These are phyloP conservation scores for Ageneiosus marmoratus DNA, from an alignment of 2,113 vertebrate species.

Conservation along the genomic window DNA sequence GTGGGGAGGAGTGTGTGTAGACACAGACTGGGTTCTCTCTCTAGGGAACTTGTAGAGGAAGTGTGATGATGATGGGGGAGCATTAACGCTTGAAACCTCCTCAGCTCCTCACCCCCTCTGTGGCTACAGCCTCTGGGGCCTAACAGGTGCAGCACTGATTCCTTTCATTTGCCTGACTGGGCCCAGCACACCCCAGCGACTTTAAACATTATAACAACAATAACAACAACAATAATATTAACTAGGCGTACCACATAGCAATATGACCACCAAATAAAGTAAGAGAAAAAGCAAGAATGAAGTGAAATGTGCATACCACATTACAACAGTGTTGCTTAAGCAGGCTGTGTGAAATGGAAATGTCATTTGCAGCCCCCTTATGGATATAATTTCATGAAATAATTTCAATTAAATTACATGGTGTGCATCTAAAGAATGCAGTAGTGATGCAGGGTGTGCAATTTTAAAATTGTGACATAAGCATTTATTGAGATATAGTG, in stretches of 20 bases:
- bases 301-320: no score
- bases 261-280: background rate
- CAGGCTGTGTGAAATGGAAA: no score
- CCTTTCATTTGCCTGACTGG: conserved; percentile 61
- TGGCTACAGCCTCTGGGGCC: conserved; percentile 56
- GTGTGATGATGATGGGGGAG: conserved; percentile 45
- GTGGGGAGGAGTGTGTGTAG: conserved; percentile 39
- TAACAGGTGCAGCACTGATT: conserved; percentile 73
- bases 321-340: no score
- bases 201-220: background rate
- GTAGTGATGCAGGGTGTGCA: no score
- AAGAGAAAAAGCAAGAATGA: no score
- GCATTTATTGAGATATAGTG: no score
- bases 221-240: background rate
- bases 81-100: conserved; percentile 21
- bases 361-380: no score
- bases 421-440: no score
- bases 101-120: conserved; percentile 50
- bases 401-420: no score
- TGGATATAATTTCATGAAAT: no score
- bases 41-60: conserved; percentile 33
- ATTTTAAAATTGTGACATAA: no score
- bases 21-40: background rate
- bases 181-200: background rate
- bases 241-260: background rate